Percentiles rank a stretch among this genome's conserved stretches.
phyloP scores from a whole-genome alignment of 2,113 vertebrate genomes.

The Gorsachius goisagi region DNA sequence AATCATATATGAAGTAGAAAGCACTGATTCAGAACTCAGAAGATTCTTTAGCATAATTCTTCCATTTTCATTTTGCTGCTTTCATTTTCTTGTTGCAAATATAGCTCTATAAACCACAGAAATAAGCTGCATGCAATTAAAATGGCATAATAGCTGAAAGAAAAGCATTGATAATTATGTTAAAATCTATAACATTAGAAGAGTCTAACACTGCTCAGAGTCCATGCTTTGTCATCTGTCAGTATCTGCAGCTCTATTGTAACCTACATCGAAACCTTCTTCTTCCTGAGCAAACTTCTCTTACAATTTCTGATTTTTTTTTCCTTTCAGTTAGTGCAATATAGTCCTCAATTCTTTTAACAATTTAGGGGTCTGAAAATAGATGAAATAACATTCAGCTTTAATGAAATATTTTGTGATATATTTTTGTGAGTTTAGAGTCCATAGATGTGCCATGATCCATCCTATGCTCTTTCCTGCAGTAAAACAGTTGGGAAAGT shows the following conservation, averaged over 20 bases:
- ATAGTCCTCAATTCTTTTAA: background rate
- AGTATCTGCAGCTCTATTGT: constrained; percentile 50
- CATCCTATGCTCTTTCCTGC: background rate
- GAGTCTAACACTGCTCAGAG: constrained; percentile 43
- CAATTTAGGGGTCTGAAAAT: background rate
- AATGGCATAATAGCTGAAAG: constrained; percentile 74
- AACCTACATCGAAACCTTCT: constrained; percentile 35
- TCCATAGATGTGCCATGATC: background rate
- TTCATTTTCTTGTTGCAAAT: constrained; percentile 72
- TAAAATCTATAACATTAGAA: constrained; percentile 73
- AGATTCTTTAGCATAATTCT: constrained; percentile 77
- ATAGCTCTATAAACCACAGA: constrained; percentile 73
- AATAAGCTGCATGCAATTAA: constrained; percentile 75
- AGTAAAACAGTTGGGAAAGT: background rate
- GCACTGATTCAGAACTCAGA: constrained; percentile 67
- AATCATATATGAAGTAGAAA: constrained; percentile 69
- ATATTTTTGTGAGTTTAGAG: background rate
- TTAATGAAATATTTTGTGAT: constrained; percentile 1
- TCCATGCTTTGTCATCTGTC: constrained; percentile 64
- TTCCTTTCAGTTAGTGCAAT: background rate
- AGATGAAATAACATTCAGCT: background rate
- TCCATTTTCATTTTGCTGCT: constrained; percentile 75
- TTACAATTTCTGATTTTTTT: background rate
- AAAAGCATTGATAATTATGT: constrained; percentile 78
- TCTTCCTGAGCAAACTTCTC: constrained; percentile 22